A percentile compares a stretch with the other conserved stretches of the same genome.
phyloP scores from a whole-genome alignment of 1,140 invertebrate species.

The Anadara kagoshimensis region DNA sequence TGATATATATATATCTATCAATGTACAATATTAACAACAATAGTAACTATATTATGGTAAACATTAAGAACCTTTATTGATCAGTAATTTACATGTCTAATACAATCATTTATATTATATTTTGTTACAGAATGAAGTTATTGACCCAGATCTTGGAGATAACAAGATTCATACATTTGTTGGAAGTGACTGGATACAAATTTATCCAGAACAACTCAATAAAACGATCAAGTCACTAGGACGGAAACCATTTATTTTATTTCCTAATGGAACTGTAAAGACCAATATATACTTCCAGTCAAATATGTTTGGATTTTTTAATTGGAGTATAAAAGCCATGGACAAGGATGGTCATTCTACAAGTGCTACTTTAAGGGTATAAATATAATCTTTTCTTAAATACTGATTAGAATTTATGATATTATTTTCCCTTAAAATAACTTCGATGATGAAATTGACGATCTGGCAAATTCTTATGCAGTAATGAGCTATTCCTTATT shows the following conservation, averaged over 20 bases:
- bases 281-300: constrained; percentile 96
- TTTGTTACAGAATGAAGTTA: constrained; percentile 78
- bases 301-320: constrained; percentile 97
- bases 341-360: constrained; percentile 82
- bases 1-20: no score
- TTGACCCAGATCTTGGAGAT: constrained; percentile 85
- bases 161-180: constrained; percentile 87
- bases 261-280: constrained; percentile 84
- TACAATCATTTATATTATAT: no score
- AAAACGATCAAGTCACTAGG: constrained; percentile 75
- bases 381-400: not conserved
- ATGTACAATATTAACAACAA: no score
- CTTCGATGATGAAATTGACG: not conserved
- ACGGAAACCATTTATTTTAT: constrained; percentile 89
- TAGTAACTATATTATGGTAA: no score
- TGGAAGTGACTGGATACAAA: constrained; percentile 81
- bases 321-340: constrained; percentile 90
- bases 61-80: no score
- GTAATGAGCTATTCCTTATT: not conserved
- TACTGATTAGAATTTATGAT: not conserved
- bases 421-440: not conserved
- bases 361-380: constrained; percentile 44
- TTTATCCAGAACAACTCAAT: constrained; percentile 76
- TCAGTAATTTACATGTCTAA: no score
- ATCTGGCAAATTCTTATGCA: not conserved